Evolutionary conservation across 2,888 invertebrate species (phyloP), one percentile per base, ranked within the genome.

Genomic region (Drosophila parthenogenetica): DNA sequence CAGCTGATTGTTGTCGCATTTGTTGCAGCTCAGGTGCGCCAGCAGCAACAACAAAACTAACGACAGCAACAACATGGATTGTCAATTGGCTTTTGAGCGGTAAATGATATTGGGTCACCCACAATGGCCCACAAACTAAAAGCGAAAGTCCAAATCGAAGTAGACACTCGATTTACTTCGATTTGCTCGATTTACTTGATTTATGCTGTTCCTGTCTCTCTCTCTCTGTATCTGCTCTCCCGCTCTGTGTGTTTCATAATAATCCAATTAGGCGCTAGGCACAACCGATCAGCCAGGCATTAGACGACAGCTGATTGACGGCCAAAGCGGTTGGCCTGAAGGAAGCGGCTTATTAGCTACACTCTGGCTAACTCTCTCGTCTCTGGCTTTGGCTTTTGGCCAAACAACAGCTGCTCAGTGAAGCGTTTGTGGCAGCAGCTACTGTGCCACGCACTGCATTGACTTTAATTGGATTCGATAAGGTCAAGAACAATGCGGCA

Each of bases 221-320:
- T 35, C 39, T 39, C 39, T 14, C 39, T 39, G 11, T 35, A 7
- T 35, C 3, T 13, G 13, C 35, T 13, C 35, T 35, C 35, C 45
- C 59, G 37, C 58, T 57, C 14, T 45, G 73, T 70, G 40, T 63
- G 69, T 86, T 86, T 89, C 87, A 55, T 55, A 45, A 89, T 86
- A 86, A 86, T 90, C 90, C 86, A 86, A 86, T 86, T 86, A 86
- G 77, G 45, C 55, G 68, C 62, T 40, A 58, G 62, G 73, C 65
- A 59, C 74, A 78, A 53, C 70, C 64, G 77, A 53, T 72, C 78
- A 63, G 61, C 65, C 65, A 51, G 32, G 63, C 82, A 85, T 86
- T 82, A 87, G 81, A 55, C 85, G 86, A 90, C 89, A 86, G 81
- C 85, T 90, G 89, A 84, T 84, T 89, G 90, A 87, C 87, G 69